Percentiles rank a stretch among this genome's conserved stretches.
These are phyloP conservation scores for Lipophrys pholis DNA, from an alignment of 2,113 vertebrate genomes.

Conservation along the genomic window DNA sequence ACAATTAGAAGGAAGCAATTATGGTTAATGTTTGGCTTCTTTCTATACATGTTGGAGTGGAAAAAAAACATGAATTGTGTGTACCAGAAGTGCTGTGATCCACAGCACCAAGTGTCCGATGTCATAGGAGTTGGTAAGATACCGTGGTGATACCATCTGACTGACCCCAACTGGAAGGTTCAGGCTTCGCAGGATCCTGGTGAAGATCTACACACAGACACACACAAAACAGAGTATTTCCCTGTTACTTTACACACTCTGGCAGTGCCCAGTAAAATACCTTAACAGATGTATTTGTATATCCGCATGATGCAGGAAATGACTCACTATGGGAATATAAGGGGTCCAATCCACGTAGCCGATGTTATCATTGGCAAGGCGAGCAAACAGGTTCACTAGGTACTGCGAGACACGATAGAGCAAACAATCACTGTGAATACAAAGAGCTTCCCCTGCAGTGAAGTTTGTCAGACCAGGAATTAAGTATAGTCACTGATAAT, in stretches of 20 bases:
- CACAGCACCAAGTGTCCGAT: constrained; percentile 92
- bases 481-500: constrained; percentile 15
- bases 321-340: constrained; percentile 91
- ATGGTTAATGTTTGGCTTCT: no score
- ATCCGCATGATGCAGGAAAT: constrained; percentile 33
- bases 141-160: constrained; percentile 91
- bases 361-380: constrained; percentile 93
- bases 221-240: background rate
- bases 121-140: constrained; percentile 92
- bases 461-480: constrained; percentile 36
- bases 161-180: constrained; percentile 95
- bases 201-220: constrained; percentile 88
- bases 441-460: constrained; percentile 41
- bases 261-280: constrained; percentile 22
- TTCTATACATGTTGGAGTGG: no score
- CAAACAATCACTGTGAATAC: constrained; percentile 35
- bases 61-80: background rate
- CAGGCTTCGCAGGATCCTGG: constrained; percentile 92
- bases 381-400: constrained; percentile 94
- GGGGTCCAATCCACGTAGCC: constrained; percentile 95
- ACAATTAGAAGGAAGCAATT: no score
- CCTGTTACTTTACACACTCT: background rate
- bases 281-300: constrained; percentile 14
- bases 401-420: constrained; percentile 79
- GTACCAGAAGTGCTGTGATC: constrained; percentile 95